Base-by-base conservation (phyloP, 2,113 vertebrate species). In the Polypterus senegalus region DNA sequence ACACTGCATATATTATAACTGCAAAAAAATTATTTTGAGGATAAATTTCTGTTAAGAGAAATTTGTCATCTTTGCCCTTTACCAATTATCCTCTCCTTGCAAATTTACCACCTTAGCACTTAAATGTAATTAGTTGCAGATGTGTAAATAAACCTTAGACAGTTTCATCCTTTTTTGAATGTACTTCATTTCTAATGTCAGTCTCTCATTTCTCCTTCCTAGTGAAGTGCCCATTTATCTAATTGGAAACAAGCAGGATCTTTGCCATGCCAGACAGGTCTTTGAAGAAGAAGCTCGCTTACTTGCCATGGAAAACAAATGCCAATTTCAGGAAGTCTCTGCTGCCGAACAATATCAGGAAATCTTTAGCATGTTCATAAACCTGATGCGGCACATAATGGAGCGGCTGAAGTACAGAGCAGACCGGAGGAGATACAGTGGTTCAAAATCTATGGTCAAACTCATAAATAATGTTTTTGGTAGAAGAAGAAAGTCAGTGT, bases 401-500 rank as follows among this genome's bases (percentile, higher is more conserved):
- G 85, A 85, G 53, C 77, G 74, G 52, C 76, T 81, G 53, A 84
- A 83, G 70, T 67, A 73, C 68, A 63, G 81, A 0, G 71, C 78
- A 0, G 84, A 86, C 70, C 70, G 74, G 2, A 74, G 82, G 69
- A 58, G 63, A 4, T 82, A 84, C 78, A 86, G 82, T 52, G 79
- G 86, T 64, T 82, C 85, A 65, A 87, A 82, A 68, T 86, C 84
- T 5, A 82, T 85, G 85, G 80, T 78, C 70, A 85, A 85, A 49
- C 79, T 87, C 60, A 86, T 86, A 71, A 86, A 83, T 76, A 85
- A 85, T 3, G 71, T 88, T 63, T 88, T 87, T 57, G 82, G 85
- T 9, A 88, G 86, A 67, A 77, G 84, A 69, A 83, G 85, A 70
- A 83, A 83, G 72, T 87, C 84, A 0, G 82, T 87, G 63, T 87